phyloP scores from a whole-genome alignment of 2,888 invertebrate species.

The Drosophila mimica region DNA sequence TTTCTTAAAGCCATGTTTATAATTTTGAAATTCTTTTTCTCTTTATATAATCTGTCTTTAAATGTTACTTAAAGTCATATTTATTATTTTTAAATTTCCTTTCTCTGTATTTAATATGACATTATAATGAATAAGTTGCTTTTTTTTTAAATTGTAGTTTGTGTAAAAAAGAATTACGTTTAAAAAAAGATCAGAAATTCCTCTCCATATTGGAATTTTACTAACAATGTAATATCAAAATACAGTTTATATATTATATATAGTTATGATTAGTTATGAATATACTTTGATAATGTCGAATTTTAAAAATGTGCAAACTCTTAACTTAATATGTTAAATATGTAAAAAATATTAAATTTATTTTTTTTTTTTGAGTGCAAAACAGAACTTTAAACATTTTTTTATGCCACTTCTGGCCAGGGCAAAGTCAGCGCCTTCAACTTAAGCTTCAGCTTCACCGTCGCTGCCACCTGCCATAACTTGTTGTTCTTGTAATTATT shows the following conservation, averaged over 20 bases:
- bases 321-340: background rate
- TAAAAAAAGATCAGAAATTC: background rate
- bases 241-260: background rate
- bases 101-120: background rate
- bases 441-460: constrained; percentile 4
- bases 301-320: background rate
- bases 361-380: background rate
- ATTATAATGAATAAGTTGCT: background rate
- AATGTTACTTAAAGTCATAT: background rate
- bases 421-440: constrained; percentile 4
- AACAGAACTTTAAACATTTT: constrained; percentile 39
- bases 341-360: background rate
- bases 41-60: background rate
- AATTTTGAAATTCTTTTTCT: background rate
- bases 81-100: background rate
- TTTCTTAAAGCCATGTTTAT: background rate
- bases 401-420: constrained; percentile 34
- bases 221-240: background rate
- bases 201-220: background rate
- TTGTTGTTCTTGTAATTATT: constrained; percentile 69
- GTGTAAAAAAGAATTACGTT: background rate
- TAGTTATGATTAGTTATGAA: too few relatives aligned
- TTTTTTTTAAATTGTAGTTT: background rate
- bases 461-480: constrained; percentile 67
- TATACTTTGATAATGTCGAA: background rate